These are phyloP conservation scores for Oreochromis aureus DNA, from an alignment of 2,113 vertebrate species.

Conservation along the genomic window DNA sequence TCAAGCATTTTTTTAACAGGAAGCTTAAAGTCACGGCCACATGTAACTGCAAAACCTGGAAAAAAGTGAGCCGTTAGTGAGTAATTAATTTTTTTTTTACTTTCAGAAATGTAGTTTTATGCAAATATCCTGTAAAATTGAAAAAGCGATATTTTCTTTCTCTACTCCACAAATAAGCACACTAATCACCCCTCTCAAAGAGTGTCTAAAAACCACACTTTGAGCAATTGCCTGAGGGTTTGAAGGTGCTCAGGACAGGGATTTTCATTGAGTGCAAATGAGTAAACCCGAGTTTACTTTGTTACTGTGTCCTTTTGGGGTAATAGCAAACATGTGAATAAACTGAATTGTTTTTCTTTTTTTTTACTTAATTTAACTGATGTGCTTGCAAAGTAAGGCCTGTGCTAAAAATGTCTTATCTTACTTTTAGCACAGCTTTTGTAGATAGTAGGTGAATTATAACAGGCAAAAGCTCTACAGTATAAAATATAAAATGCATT, in stretches of 20 bases:
- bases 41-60: neutral
- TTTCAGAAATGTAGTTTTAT: neutral
- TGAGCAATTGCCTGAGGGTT: neutral
- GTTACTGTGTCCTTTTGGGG: neutral
- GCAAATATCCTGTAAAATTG: neutral
- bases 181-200: neutral
- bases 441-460: neutral
- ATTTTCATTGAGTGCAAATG: neutral
- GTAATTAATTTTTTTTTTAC: neutral
- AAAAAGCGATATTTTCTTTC: neutral
- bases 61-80: neutral
- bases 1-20: neutral
- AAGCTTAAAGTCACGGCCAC: neutral
- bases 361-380: neutral
- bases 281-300: neutral
- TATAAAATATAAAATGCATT: rapidly evolving
- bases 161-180: neutral
- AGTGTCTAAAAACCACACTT: neutral
- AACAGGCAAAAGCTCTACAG: neutral
- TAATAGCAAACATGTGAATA: neutral
- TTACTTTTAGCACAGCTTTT: neutral
- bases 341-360: neutral
- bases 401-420: neutral
- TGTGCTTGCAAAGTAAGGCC: neutral
- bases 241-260: rapidly evolving